Conservation (phyloP, 2,888 invertebrate genomes). For the Drosophila mercatorum region DNA sequence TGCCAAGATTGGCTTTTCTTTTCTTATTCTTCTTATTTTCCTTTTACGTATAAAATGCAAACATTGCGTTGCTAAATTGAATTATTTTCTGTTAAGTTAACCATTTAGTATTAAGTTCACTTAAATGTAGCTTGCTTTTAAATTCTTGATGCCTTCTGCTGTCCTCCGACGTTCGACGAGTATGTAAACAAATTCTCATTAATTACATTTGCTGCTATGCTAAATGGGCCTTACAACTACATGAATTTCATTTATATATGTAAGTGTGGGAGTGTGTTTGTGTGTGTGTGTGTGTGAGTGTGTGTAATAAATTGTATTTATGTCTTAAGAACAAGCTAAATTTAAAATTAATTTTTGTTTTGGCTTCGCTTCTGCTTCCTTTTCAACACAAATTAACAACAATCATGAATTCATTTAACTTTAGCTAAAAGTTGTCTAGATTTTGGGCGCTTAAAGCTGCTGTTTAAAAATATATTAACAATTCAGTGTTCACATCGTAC, state of each 20-base stretch:
- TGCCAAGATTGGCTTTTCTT: slow-evolving; percentile 17
- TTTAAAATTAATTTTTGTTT: slow-evolving; percentile 28
- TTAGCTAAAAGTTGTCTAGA: slow-evolving; percentile 64
- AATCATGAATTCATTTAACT: slow-evolving; percentile 70
- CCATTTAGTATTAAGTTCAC: slow-evolving; percentile 60
- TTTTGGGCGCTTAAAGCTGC: slow-evolving; percentile 76
- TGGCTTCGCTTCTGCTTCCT: slow-evolving; percentile 10
- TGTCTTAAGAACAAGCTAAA: slow-evolving; percentile 65
- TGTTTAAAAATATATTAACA: slow-evolving; percentile 81
- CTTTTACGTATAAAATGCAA: slow-evolving; percentile 80
- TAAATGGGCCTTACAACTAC: slow-evolving; percentile 63
- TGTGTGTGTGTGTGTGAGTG: slow-evolving; percentile 25
- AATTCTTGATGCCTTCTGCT: slow-evolving; percentile 59
- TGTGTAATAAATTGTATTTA: slow-evolving; percentile 11
- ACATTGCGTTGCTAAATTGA: slow-evolving; percentile 73
- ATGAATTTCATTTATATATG: slow-evolving; percentile 66
- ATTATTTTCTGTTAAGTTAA: slow-evolving; percentile 65
- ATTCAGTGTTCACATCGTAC: slow-evolving; percentile 66
- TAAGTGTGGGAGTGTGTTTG: slow-evolving; percentile 11
- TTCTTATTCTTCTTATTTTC: slow-evolving; percentile 3
- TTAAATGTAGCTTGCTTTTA: slow-evolving; percentile 60
- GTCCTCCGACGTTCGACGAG: slow-evolving; percentile 26
- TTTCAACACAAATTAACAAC: slow-evolving; percentile 71
- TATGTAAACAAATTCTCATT: slow-evolving; percentile 39
- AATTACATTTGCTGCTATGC: slow-evolving; percentile 73